Conservation (phyloP, 2,113 vertebrate species). For the Poeciliopsis occidentalis region DNA sequence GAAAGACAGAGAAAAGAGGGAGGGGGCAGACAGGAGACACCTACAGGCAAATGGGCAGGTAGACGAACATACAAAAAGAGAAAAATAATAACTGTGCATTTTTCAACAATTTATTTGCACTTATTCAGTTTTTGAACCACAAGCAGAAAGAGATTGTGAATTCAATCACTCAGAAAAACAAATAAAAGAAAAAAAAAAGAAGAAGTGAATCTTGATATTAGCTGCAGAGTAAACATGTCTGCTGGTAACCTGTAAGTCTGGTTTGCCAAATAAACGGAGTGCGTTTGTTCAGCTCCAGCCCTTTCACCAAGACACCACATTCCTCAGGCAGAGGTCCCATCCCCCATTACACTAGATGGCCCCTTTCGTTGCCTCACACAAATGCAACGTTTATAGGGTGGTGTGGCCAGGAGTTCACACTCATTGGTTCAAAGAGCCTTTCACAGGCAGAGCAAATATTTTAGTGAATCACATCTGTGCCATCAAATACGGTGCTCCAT, state of each 20-base stretch:
- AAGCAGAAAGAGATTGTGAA: conserved; percentile 4
- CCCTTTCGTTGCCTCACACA: conserved; percentile 73
- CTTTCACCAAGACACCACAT: conserved; percentile 80
- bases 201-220: conserved; percentile 51
- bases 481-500: conserved; percentile 58
- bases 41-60: conserved; percentile 32
- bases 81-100: background rate
- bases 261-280: conserved; percentile 77
- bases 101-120: conserved; percentile 14
- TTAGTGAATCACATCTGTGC: conserved; percentile 74
- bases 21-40: conserved; percentile 25
- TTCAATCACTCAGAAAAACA: background rate
- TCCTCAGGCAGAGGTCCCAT: conserved; percentile 73
- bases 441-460: conserved; percentile 77
- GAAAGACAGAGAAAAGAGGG: conserved; percentile 33
- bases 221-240: conserved; percentile 67
- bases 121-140: background rate
- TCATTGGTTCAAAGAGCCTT: conserved; percentile 79
- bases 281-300: conserved; percentile 75
- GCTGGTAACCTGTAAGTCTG: conserved; percentile 65
- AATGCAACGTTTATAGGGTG: conserved; percentile 78
- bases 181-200: conserved; percentile 2
- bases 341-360: conserved; percentile 72
- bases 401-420: conserved; percentile 78
- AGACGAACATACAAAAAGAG: background rate